A percentile compares a stretch with the other conserved stretches of the same genome.
Conservation (phyloP, 1,140 invertebrate genomes). For the Chironomus striatipennis region DNA sequence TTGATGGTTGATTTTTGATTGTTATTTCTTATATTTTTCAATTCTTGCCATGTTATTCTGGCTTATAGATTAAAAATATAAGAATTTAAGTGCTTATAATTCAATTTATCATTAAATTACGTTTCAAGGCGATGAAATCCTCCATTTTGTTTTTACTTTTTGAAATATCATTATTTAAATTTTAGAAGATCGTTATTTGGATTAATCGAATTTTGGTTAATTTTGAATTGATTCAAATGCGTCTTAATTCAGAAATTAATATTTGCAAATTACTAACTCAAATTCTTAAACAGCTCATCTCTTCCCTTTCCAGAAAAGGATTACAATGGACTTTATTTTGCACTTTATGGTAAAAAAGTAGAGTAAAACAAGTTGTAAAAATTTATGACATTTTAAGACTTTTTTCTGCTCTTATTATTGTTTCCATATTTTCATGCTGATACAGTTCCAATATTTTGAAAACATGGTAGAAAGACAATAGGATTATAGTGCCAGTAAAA, state of each 20-base stretch:
- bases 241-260: too few species aligned
- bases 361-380: slow-evolving; percentile 21
- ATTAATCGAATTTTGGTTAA: too few species aligned
- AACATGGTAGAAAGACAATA: slow-evolving; percentile 8
- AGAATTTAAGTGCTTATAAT: too few species aligned
- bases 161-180: neutral
- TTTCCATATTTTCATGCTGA: neutral
- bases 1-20: too few species aligned
- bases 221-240: too few species aligned
- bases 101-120: too few species aligned
- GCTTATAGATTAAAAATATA: too few species aligned
- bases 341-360: slow-evolving; percentile 6
- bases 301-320: slow-evolving; percentile 18
- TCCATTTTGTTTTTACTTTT: neutral
- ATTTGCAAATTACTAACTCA: too few species aligned
- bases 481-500: neutral
- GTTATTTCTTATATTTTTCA: too few species aligned
- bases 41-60: too few species aligned
- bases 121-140: too few species aligned
- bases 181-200: too few species aligned
- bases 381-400: slow-evolving; percentile 16
- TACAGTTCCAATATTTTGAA: slow-evolving; percentile 9
- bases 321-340: neutral
- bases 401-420: neutral
- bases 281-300: neutral